phyloP scores from a whole-genome alignment of 2,797 vertebrate genomes.

The Triplophysa bombifrons region DNA sequence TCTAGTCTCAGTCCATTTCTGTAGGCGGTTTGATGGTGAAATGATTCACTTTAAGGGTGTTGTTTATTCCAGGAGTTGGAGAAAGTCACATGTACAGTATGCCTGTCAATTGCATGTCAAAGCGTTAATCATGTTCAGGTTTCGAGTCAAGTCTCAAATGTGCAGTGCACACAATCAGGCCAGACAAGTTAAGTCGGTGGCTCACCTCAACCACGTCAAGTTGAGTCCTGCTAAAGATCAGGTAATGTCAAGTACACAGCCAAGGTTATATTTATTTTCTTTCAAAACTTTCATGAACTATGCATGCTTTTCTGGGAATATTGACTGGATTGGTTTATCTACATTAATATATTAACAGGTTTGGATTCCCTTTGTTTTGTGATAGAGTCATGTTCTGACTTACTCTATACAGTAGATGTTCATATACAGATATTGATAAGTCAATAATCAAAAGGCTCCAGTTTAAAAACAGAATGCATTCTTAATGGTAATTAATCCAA shows the following conservation, averaged over 20 bases:
- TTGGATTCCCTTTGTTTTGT: not conserved
- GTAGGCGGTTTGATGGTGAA: not conserved
- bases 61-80: not conserved
- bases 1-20: not conserved
- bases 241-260: not conserved
- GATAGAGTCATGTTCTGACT: not conserved
- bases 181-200: constrained; percentile 2
- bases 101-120: not conserved
- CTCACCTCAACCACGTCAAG: constrained; percentile 8
- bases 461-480: not conserved
- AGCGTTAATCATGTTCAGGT: not conserved
- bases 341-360: not conserved
- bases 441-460: too few species aligned
- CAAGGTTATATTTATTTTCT: not conserved
- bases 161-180: not conserved
- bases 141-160: not conserved
- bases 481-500: not conserved
- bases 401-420: not conserved
- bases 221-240: not conserved
- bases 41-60: not conserved
- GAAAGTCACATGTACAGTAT: not conserved
- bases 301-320: not conserved
- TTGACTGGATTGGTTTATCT: not conserved
- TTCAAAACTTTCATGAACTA: not conserved
- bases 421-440: not conserved